Evolutionary conservation across 2,113 vertebrate genomes (phyloP).

Genomic region (Eretmochelys imbricata): DNA sequence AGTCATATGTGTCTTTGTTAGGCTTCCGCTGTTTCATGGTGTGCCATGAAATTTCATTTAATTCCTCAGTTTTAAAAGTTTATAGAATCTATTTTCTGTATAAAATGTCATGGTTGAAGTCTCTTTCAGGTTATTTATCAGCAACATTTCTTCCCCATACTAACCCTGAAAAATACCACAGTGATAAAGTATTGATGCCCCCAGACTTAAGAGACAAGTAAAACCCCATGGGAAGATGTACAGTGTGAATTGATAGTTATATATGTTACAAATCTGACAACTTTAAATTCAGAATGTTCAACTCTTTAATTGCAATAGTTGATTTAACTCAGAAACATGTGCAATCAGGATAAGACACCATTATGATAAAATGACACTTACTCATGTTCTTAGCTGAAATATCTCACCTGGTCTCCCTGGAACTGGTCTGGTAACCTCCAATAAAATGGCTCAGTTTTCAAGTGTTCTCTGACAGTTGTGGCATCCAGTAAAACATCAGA

Average conservation of each 20-base stretch:
- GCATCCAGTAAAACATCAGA: conserved; percentile 86
- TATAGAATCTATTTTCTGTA: background rate
- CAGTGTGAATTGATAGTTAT: background rate
- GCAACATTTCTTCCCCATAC: rapidly evolving
- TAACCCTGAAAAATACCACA: background rate
- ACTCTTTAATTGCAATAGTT: background rate
- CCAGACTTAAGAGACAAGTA: background rate
- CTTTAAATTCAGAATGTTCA: background rate
- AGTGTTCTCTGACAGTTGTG: conserved; percentile 68
- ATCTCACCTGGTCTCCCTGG: conserved; percentile 86
- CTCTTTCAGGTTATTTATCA: background rate
- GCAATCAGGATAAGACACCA: background rate
- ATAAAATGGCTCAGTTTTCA: conserved; percentile 85
- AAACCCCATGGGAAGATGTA: background rate
- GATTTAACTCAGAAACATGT: background rate
- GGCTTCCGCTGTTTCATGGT: background rate
- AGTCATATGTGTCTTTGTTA: background rate
- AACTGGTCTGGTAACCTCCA: conserved; percentile 88
- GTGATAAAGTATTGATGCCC: background rate
- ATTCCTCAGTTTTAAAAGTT: background rate
- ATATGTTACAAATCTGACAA: background rate
- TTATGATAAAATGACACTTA: background rate
- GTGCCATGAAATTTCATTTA: background rate
- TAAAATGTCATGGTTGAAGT: background rate
- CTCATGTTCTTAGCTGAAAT: background rate